A percentile compares a stretch with the other conserved stretches of the same genome.
These are phyloP conservation scores for Gasteruption jaculator DNA, from an alignment of 2,888 invertebrate genomes.

Conservation along the genomic window DNA sequence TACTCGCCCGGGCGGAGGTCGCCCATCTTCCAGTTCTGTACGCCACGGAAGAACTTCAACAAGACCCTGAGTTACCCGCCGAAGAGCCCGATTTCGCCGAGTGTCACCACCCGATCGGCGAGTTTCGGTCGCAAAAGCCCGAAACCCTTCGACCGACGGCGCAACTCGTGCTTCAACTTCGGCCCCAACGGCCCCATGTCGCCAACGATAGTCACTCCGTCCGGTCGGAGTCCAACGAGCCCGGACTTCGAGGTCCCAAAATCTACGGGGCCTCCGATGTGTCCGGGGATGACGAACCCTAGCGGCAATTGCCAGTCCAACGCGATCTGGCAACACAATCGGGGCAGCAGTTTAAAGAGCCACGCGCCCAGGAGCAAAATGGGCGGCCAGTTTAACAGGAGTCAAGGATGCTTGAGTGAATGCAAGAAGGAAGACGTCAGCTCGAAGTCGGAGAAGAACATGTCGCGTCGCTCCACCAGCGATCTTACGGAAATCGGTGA, in stretches of 20 bases:
- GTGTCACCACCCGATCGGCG: conserved; percentile 28
- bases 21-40: conserved; percentile 38
- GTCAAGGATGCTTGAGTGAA: conserved; percentile 41
- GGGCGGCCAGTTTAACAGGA: conserved; percentile 36
- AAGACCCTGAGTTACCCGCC: conserved; percentile 41
- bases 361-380: no score
- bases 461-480: conserved; percentile 68
- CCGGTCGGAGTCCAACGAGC: conserved; percentile 8
- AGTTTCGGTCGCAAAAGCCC: conserved; percentile 31
- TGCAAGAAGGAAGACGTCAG: conserved; percentile 8
- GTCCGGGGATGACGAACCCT: no score
- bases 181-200: conserved; percentile 34
- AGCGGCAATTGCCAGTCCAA: no score
- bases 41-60: conserved; percentile 32
- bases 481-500: conserved; percentile 66
- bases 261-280: no score
- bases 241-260: conserved; percentile 9
- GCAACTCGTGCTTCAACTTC: conserved; percentile 35
- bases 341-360: neutral
- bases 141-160: conserved; percentile 29
- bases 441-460: conserved; percentile 23
- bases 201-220: conserved; percentile 34
- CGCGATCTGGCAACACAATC: no score
- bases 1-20: conserved; percentile 26
- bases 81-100: conserved; percentile 31